Evolutionary conservation across 35 echinoderm and acorn worm genomes (phyloP).

Genomic region (Eucidaris tribuloides): DNA sequence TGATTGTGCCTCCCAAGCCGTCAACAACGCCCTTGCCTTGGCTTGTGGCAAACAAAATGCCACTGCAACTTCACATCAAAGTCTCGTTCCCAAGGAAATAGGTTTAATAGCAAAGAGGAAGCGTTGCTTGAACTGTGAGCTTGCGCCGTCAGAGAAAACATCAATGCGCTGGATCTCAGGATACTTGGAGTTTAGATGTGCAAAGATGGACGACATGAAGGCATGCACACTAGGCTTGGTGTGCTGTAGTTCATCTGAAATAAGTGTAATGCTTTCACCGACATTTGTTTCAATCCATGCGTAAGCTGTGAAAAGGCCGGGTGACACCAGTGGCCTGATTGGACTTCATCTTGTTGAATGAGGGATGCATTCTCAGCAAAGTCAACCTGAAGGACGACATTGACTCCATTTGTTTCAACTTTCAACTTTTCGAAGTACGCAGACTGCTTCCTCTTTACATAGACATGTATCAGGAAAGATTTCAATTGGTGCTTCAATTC

Average conservation of each 20-base stretch:
- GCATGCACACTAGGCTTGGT: not conserved
- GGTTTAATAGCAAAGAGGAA: not conserved
- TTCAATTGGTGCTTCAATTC: not conserved
- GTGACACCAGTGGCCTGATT: slow-evolving; percentile 6
- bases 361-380: slow-evolving; percentile 13
- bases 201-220: not conserved
- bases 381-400: not conserved
- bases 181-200: not conserved
- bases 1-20: not conserved
- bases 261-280: not conserved
- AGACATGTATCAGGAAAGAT: not conserved
- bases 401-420: not conserved
- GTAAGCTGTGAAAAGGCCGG: not conserved
- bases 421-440: not conserved
- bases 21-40: not conserved
- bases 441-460: not conserved
- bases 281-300: not conserved
- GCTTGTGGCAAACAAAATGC: slow-evolving; percentile 5
- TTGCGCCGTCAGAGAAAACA: not conserved
- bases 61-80: not conserved
- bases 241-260: slow-evolving; percentile 1
- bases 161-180: not conserved
- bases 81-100: not conserved
- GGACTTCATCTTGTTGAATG: slow-evolving; percentile 3
- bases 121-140: not conserved